These are phyloP conservation scores for Mallotus villosus DNA, from an alignment of 2,797 vertebrate genomes.

Conservation along the genomic window DNA sequence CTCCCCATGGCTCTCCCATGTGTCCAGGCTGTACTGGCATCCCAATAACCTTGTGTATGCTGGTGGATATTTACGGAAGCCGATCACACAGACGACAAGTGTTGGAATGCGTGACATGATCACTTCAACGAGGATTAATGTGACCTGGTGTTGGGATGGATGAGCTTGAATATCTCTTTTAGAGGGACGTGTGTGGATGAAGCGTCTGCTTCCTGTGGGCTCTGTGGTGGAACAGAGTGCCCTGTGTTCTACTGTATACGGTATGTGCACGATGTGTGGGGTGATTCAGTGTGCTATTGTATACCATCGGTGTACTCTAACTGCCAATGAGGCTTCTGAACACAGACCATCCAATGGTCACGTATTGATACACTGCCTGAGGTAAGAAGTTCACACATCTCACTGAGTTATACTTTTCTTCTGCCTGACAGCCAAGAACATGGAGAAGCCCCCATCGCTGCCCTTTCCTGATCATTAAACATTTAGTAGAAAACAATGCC, in stretches of 20 bases:
- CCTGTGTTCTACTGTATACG: too few relatives aligned
- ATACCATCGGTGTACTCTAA: too few relatives aligned
- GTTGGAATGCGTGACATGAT: conserved; percentile 44
- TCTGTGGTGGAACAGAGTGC: too few relatives aligned
- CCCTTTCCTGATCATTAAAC: conserved; percentile 6
- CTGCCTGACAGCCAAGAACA: neutral
- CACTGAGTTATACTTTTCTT: neutral
- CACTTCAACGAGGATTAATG: conserved; percentile 39
- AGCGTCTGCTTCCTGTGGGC: neutral
- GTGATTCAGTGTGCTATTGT: too few relatives aligned
- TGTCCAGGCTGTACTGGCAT: conserved; percentile 42
- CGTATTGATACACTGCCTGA: neutral
- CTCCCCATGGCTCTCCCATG: conserved; percentile 8
- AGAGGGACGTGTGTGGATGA: conserved; percentile 30
- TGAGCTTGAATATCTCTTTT: conserved; percentile 18
- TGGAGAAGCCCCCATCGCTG: neutral
- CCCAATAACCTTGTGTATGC: conserved; percentile 41
- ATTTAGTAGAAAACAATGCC: neutral
- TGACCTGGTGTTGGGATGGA: conserved; percentile 28
- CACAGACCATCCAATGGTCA: too few relatives aligned
- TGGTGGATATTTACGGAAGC: conserved; percentile 59
- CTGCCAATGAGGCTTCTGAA: too few relatives aligned
- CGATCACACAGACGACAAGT: conserved; percentile 43
- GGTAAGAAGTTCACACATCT: too few relatives aligned
- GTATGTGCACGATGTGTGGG: too few relatives aligned